Conservation (phyloP, 1,140 invertebrate genomes). For the Neodiprion pinetum region DNA sequence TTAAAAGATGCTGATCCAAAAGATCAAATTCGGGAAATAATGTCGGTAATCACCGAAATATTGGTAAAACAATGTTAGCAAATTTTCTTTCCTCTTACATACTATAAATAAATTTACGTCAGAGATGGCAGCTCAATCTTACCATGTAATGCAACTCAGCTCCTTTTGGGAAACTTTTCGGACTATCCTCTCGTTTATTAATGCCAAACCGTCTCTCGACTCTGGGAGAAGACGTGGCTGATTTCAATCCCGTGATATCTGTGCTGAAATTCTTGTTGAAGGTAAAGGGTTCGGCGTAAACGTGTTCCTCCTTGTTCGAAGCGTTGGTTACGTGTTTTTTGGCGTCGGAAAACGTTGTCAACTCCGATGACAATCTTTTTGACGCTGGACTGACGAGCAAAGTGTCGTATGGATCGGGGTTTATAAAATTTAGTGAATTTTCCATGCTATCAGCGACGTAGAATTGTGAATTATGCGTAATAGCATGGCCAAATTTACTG, state of each 20-base stretch:
- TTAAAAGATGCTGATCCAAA: neutral
- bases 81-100: too few species aligned
- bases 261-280: constrained; percentile 37
- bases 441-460: constrained; percentile 20
- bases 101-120: neutral
- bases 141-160: constrained; percentile 58
- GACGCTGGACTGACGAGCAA: constrained; percentile 23
- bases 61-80: too few species aligned
- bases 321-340: constrained; percentile 27
- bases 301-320: constrained; percentile 44
- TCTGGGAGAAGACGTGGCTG: constrained; percentile 18
- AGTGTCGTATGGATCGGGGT: constrained; percentile 17
- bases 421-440: constrained; percentile 14
- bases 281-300: constrained; percentile 59
- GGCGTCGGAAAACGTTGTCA: constrained; percentile 29
- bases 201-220: constrained; percentile 28
- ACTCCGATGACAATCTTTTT: constrained; percentile 27
- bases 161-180: constrained; percentile 22
- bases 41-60: too few species aligned
- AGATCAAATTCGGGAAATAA: too few species aligned
- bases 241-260: constrained; percentile 24
- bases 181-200: constrained; percentile 30
- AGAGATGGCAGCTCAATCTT: constrained; percentile 29
- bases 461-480: constrained; percentile 16
- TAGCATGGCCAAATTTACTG: constrained; percentile 23